Percentiles rank a stretch among this genome's conserved stretches.
Conservation (phyloP, 2,113 vertebrate species). For the Spea multiplicata region DNA sequence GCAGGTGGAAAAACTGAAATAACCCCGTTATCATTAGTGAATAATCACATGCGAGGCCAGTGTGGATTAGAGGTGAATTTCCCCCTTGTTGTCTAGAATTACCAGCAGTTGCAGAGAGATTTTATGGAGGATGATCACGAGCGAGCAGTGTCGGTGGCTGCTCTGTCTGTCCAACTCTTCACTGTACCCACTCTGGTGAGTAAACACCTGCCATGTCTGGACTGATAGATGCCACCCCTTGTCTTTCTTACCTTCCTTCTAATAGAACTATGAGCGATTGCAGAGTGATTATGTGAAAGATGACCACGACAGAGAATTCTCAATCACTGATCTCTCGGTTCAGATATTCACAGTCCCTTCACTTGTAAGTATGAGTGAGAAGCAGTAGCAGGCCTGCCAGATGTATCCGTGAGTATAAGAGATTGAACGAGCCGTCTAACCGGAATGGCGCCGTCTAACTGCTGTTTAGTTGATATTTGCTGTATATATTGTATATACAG, state of each 20-base stretch:
- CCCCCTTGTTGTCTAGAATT: conserved; percentile 93
- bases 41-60: conserved; percentile 58
- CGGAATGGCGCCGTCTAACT: no score
- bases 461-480: no score
- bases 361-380: conserved; percentile 81
- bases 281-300: conserved; percentile 96
- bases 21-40: conserved; percentile 1
- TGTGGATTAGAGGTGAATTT: conserved; percentile 87
- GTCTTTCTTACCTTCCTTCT: conserved; percentile 77
- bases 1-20: background rate
- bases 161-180: conserved; percentile 98
- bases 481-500: no score
- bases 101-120: conserved; percentile 98
- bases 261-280: conserved; percentile 95
- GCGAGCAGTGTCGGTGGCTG: conserved; percentile 94
- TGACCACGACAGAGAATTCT: conserved; percentile 96
- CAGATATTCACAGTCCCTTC: conserved; percentile 98
- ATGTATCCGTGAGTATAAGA: no score
- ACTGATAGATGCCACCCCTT: conserved; percentile 77
- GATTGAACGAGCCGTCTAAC: no score
- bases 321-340: conserved; percentile 94
- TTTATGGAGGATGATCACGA: conserved; percentile 99
- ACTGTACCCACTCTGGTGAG: conserved; percentile 97
- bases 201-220: conserved; percentile 71
- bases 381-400: background rate